Percentiles rank a stretch among this genome's conserved stretches.
These are phyloP conservation scores for Syngnathoides biaculeatus DNA, from an alignment of 2,113 vertebrate genomes.

Conservation along the genomic window DNA sequence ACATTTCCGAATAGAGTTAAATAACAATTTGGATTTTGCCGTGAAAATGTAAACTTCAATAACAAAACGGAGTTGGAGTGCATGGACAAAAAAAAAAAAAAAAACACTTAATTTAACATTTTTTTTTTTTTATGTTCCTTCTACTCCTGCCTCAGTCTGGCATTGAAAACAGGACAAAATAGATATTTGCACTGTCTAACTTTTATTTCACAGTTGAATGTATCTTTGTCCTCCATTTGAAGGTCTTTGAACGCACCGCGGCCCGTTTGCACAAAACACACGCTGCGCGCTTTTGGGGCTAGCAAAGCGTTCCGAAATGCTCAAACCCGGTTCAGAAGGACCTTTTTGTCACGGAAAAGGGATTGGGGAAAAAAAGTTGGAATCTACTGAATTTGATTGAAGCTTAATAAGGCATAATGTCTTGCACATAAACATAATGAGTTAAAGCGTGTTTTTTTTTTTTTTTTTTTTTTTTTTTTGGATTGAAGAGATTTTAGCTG, in stretches of 20 bases:
- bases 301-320: conserved; percentile 21
- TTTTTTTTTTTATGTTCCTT: no score
- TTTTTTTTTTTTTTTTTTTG: not conserved
- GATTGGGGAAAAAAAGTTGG: conserved; percentile 43
- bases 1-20: no score
- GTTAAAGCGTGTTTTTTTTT: not conserved
- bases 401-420: conserved; percentile 49
- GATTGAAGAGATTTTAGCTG: not conserved
- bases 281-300: conserved; percentile 22
- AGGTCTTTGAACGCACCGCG: not conserved
- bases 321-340: not conserved
- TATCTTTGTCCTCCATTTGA: conserved; percentile 21
- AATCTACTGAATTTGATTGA: conserved; percentile 28
- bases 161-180: not conserved
- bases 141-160: no score
- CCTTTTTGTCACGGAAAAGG: not conserved
- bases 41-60: no score
- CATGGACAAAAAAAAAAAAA: not conserved
- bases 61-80: no score
- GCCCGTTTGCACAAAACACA: conserved; percentile 15
- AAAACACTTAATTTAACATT: no score
- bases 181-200: conserved; percentile 24
- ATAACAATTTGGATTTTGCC: no score
- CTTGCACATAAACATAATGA: conserved; percentile 11
- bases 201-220: conserved; percentile 59